phyloP scores from a whole-genome alignment of 2,113 vertebrate species.

The Solea senegalensis region DNA sequence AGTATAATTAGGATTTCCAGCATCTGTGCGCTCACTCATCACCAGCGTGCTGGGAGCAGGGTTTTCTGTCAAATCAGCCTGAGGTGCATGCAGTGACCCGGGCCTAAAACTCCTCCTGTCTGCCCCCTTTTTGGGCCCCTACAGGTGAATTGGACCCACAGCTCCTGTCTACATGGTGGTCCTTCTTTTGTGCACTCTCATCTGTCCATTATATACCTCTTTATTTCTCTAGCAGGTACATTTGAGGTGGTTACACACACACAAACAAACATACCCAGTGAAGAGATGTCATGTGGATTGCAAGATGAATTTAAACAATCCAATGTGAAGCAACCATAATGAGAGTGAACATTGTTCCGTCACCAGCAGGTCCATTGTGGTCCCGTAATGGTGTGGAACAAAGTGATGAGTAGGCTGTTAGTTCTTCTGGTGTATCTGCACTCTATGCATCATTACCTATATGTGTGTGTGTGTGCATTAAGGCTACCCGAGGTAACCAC shows the following conservation, averaged over 20 bases:
- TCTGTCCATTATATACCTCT: constrained; percentile 29
- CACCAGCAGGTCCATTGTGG: constrained; percentile 59
- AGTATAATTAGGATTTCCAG: constrained; percentile 26
- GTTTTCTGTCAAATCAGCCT: constrained; percentile 51
- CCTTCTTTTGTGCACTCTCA: constrained; percentile 60
- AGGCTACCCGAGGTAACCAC: constrained; percentile 50
- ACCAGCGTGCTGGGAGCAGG: constrained; percentile 15
- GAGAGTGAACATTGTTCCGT: constrained; percentile 34
- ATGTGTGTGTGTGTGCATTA: constrained; percentile 33
- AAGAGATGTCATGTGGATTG: neutral
- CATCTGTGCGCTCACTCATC: constrained; percentile 29
- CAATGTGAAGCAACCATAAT: constrained; percentile 18
- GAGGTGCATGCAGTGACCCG: constrained; percentile 51
- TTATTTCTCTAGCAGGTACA: neutral
- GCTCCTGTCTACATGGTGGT: constrained; percentile 61
- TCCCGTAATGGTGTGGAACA: constrained; percentile 74
- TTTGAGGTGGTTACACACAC: neutral
- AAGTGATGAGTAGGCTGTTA: constrained; percentile 71
- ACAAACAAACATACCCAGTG: neutral
- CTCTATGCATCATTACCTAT: constrained; percentile 70
- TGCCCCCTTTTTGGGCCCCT: constrained; percentile 18
- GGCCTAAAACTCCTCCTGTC: constrained; percentile 40
- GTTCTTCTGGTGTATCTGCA: constrained; percentile 54
- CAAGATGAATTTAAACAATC: neutral
- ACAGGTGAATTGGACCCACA: constrained; percentile 38